Conservation (phyloP, 1,140 invertebrate genomes). For the Drosophila prosaltans region DNA sequence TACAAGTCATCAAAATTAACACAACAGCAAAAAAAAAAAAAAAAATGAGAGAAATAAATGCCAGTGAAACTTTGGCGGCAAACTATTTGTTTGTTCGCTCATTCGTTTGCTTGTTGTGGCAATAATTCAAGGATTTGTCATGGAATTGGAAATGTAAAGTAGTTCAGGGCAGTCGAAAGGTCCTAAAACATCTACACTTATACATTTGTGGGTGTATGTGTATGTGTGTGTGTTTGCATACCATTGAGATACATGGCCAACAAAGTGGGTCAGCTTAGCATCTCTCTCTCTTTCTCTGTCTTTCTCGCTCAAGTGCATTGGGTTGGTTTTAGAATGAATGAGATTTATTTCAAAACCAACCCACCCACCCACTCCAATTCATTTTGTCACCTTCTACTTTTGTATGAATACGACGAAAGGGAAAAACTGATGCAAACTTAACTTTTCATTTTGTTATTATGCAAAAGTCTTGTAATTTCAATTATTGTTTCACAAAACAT, state of each 20-base stretch:
- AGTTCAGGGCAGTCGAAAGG: constrained; percentile 45
- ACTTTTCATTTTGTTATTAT: too few species aligned
- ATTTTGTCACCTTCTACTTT: background rate
- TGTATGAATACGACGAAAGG: background rate
- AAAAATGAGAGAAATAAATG: constrained; percentile 28
- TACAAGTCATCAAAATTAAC: constrained; percentile 68
- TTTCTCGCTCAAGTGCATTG: constrained; percentile 13
- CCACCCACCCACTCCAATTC: background rate
- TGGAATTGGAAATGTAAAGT: constrained; percentile 37
- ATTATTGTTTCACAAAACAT: too few species aligned
- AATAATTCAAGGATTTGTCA: constrained; percentile 56
- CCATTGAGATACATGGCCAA: constrained; percentile 13
- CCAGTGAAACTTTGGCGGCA: constrained; percentile 53
- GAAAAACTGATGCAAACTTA: too few species aligned
- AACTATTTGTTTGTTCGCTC: constrained; percentile 46
- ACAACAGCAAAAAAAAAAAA: constrained; percentile 24
- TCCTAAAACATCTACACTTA: constrained; percentile 2
- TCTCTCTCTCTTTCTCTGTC: constrained; percentile 13
- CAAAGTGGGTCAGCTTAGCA: constrained; percentile 40
- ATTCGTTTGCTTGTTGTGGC: constrained; percentile 37
- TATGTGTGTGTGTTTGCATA: background rate
- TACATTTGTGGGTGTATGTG: background rate
- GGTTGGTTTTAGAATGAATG: constrained; percentile 13
- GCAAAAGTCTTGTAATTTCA: too few species aligned
- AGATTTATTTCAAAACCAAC: background rate